These are phyloP conservation scores for Scolopax rusticola DNA, from an alignment of 2,797 vertebrate species.

Conservation along the genomic window DNA sequence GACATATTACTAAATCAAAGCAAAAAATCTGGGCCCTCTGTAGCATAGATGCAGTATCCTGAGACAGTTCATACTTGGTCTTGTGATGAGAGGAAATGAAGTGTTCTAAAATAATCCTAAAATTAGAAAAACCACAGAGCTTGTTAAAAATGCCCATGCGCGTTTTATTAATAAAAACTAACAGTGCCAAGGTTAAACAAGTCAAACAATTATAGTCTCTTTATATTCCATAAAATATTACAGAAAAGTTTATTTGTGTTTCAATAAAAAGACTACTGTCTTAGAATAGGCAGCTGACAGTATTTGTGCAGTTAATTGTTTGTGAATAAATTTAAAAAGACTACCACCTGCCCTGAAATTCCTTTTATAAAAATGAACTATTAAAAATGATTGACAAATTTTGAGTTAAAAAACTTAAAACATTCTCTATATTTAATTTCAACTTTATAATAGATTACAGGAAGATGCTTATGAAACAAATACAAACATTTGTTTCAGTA, in stretches of 20 bases:
- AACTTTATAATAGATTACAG: constrained; percentile 99
- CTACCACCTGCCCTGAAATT: constrained; percentile 82
- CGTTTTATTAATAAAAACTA: constrained; percentile 88
- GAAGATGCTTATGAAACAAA: constrained; percentile 91
- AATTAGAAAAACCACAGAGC: constrained; percentile 80
- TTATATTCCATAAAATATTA: constrained; percentile 88
- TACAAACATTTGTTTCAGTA: constrained; percentile 90
- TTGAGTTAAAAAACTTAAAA: constrained; percentile 93
- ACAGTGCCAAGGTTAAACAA: constrained; percentile 86
- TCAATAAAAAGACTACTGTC: constrained; percentile 85
- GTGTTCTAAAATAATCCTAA: constrained; percentile 45
- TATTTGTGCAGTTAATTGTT: constrained; percentile 83
- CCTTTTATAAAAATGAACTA: constrained; percentile 86
- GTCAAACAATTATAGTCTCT: constrained; percentile 86
- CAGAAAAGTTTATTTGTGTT: constrained; percentile 87
- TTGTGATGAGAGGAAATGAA: background rate
- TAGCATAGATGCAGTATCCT: background rate
- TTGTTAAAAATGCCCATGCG: constrained; percentile 86
- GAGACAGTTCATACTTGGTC: constrained; percentile 14
- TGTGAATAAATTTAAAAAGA: constrained; percentile 82
- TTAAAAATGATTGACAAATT: constrained; percentile 87
- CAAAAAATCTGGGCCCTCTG: constrained; percentile 1
- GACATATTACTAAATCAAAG: background rate
- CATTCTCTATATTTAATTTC: constrained; percentile 99
- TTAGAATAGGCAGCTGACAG: constrained; percentile 83